Base-by-base conservation (phyloP, 2,113 vertebrate species). In the Gopherus flavomarginatus region DNA sequence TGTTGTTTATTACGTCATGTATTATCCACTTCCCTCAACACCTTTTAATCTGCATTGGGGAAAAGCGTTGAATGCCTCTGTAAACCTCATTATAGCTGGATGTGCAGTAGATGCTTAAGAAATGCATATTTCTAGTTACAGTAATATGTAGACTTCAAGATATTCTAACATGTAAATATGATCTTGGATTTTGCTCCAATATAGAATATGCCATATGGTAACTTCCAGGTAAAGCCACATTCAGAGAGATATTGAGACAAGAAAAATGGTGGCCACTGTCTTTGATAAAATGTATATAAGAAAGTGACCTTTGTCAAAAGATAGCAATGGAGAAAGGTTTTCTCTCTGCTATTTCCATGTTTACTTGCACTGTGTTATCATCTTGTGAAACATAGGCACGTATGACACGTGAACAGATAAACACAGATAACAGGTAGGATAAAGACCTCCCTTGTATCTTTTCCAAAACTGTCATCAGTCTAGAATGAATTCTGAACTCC, bases 331-430 rank as follows among this genome's bases (percentile, higher is more conserved):
- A 96, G 89, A 92, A 94, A 84, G 52, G 21, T 80, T 87, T 62
- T 90, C 72, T 97, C 57, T 91, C 89, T 90, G 86, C 83, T 75
- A 85, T 92, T 89, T 85, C 94, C 91, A 80, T 97, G 97, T 97
- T 96, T 97, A 95, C 91, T 97, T 97, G 93, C 83, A 89, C 65
- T 47, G 92, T 95, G 89, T 94, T 96, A 93, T 93, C 93, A 92
- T 92, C 96, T 97, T 96, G 84, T 88, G 97, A 94, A 97, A 93
- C 94, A 85, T 87, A 94, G 92, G 94, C 93, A 94, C 91, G 96
- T 97, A 96, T 97, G 97, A 97, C 96, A 97, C 83, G 72, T 92
- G 93, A 96, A 95, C 94, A 87, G 90, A 94, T 92, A 95, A 97
- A 97, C 92, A 96, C n/a, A 97, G 98, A 97, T 97, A 97, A 96